Evolutionary conservation across 1,140 invertebrate species (phyloP).

Genomic region (Antheraea pernyi): DNA sequence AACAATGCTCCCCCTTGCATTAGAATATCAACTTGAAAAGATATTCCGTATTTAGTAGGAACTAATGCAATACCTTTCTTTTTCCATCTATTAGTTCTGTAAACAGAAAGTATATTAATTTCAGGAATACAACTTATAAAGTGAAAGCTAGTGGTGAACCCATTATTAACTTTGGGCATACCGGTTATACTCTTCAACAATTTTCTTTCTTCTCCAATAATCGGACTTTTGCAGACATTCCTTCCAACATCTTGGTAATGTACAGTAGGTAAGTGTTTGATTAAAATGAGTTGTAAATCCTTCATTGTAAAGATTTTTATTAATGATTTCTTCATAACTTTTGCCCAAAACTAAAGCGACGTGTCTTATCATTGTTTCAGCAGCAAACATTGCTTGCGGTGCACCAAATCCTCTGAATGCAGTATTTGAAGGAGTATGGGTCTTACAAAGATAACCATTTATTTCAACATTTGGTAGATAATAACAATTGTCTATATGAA

Average conservation of each 20-base stretch:
- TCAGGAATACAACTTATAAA: neutral
- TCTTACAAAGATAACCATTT: constrained; percentile 82
- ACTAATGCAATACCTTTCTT: constrained; percentile 77
- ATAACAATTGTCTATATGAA: constrained; percentile 84
- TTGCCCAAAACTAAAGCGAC: constrained; percentile 81
- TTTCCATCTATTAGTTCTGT: constrained; percentile 76
- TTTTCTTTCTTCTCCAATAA: constrained; percentile 79
- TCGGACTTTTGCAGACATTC: constrained; percentile 82
- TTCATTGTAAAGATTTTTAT: constrained; percentile 86
- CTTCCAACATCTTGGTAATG: constrained; percentile 84
- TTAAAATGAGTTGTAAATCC: constrained; percentile 86
- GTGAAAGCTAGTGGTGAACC: too few species aligned
- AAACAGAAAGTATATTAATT: constrained; percentile 20
- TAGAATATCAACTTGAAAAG: constrained; percentile 55
- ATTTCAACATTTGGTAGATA: constrained; percentile 80
- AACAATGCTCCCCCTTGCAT: constrained; percentile 77
- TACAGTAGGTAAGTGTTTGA: constrained; percentile 84
- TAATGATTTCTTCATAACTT: constrained; percentile 57
- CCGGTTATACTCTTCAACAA: constrained; percentile 83
- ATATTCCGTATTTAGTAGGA: constrained; percentile 75
- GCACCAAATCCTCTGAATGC: constrained; percentile 89
- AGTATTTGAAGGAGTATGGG: constrained; percentile 87
- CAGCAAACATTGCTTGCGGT: constrained; percentile 87
- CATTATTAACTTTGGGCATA: constrained; percentile 10
- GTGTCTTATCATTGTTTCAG: constrained; percentile 83